Evolutionary conservation across 2,888 invertebrate genomes (phyloP), one percentile per base, ranked within the genome.

Genomic region (Apodemia hepburni): DNA sequence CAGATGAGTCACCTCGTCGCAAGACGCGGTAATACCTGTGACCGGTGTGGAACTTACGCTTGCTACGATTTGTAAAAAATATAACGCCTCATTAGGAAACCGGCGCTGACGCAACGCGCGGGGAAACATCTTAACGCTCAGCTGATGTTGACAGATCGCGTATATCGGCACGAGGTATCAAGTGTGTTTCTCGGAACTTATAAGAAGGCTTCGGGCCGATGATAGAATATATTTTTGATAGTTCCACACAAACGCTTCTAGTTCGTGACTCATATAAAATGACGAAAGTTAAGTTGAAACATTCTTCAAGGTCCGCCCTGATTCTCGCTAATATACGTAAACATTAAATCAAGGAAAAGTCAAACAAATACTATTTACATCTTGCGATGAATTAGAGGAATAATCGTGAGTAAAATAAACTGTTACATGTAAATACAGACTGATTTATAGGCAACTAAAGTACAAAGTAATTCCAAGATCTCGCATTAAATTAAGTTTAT

Each of bases 251-350:
- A 69, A 72, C 69, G 68, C 70, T 74, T 64, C 62, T 60, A 59
- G 59, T 33, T 64, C 70, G 85, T 91, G 91, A 91, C 75, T 91
- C 89, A 91, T 81, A 75, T 83, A 90, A 87, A 87, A 91, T 90
- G 91, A 85, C 91, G 87, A 91, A 88, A 90, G 90, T 90, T 75
- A 91, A 89, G 82, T 85, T 90, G 85, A 91, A 91, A 74, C 74
- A 73, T 77, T 77, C 71, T 65, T 73, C 82, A 78, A 83, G 80
- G 80, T 71, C 75, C 70, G 72, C 70, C 67, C 74, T 74, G 74
- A 76, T 77, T 70, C 74, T 74, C 70, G 77, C 76, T 65, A 66
- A 63, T 76, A 70, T 74, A 71, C 74, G 72, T 75, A 72, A 69
- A 74, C 68, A 64, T 72, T 69, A 66, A 71, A 62, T 72, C 68